These are phyloP conservation scores for Sebastes kiyomatsui DNA, from an alignment of 2,797 vertebrate genomes.

Conservation along the genomic window DNA sequence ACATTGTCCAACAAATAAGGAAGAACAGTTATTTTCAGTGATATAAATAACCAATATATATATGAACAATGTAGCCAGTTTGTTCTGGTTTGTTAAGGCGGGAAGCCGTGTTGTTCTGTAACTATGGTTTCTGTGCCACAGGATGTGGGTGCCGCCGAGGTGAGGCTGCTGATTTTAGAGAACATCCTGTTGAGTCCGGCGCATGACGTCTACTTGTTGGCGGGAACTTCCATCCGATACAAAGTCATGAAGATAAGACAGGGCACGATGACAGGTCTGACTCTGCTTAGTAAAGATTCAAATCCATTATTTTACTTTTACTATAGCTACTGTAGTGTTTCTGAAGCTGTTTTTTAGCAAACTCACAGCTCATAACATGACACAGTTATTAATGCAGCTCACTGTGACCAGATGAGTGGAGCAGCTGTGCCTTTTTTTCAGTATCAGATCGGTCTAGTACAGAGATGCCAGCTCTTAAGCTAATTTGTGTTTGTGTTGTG, in stretches of 20 bases:
- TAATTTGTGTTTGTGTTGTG: constrained; percentile 13
- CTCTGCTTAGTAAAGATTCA: background rate
- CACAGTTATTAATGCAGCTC: background rate
- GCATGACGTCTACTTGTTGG: constrained; percentile 90
- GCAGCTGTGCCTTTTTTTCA: background rate
- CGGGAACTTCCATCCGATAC: constrained; percentile 91
- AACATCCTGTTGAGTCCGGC: constrained; percentile 95
- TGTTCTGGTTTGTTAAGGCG: constrained; percentile 13
- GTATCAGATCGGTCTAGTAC: background rate
- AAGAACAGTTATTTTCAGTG: background rate
- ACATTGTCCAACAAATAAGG: background rate
- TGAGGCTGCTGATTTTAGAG: constrained; percentile 94
- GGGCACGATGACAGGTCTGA: constrained; percentile 92
- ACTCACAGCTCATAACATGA: background rate
- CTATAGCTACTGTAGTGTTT: background rate
- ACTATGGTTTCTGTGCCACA: constrained; percentile 70
- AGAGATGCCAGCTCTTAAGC: background rate
- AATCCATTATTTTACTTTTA: background rate
- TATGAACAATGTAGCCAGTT: background rate
- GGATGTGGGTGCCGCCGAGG: constrained; percentile 93
- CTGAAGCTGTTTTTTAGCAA: background rate
- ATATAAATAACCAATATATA: no score
- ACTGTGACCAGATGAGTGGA: background rate
- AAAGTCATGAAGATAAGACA: constrained; percentile 95
- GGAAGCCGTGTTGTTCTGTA: constrained; percentile 45